Percentiles rank a stretch among this genome's conserved stretches.
These are phyloP conservation scores for Mnemiopsis leidyi DNA, from an alignment of 37 sponge, comb jelly and placozoan species.

Conservation along the genomic window DNA sequence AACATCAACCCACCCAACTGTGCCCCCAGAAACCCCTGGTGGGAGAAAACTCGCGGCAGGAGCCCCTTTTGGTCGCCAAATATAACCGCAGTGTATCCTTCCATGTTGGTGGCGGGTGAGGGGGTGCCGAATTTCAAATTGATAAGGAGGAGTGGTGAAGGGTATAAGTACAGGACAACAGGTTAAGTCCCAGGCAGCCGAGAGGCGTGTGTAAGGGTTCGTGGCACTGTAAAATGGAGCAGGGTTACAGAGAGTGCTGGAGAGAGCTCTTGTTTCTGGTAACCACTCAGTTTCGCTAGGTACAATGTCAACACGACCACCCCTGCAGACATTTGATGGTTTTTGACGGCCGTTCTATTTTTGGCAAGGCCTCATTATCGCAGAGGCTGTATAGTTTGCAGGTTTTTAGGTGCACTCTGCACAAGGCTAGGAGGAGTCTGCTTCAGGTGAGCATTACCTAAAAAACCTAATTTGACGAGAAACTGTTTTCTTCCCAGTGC, in stretches of 20 bases:
- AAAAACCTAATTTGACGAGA: too few relatives aligned
- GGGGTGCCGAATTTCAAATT: background rate
- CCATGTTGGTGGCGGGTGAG: background rate
- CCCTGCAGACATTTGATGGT: background rate
- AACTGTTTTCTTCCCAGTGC: too few relatives aligned
- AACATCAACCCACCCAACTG: background rate
- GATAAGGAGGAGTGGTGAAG: background rate
- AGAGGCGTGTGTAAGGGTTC: background rate
- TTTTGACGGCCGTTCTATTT: background rate
- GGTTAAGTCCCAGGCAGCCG: background rate
- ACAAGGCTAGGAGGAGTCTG: background rate
- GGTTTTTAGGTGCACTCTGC: background rate
- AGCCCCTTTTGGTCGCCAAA: background rate
- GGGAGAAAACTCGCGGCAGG: background rate
- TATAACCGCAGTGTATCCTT: background rate
- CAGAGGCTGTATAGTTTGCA: background rate
- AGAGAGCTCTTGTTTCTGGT: background rate
- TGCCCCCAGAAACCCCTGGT: background rate
- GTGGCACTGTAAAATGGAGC: background rate
- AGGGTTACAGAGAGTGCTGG: background rate
- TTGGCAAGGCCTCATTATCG: background rate
- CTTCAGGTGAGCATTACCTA: too few relatives aligned
- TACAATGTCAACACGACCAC: background rate
- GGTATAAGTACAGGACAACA: background rate
- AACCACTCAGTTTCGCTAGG: background rate